Evolutionary conservation across 2,113 vertebrate genomes (phyloP), one percentile per base, ranked within the genome.

Genomic region (Sterrhoptilus dennistouni): DNA sequence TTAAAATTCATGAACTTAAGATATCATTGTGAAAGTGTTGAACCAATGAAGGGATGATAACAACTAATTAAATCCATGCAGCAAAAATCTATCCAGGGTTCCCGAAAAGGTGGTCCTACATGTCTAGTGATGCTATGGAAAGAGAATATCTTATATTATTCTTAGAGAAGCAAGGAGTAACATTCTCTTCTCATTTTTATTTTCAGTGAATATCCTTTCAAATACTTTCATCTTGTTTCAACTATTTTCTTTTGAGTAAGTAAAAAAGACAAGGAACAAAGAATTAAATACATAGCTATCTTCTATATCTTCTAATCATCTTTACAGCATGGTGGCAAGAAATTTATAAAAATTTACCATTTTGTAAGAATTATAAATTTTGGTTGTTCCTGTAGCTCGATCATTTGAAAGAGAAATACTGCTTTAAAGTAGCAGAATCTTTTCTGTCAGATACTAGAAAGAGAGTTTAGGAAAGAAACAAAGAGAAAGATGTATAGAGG

Each of bases 1-100:
- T 95, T 90, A 85, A 92, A 90, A 90, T 91, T 94, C 25, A 95
- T 92, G 45, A 83, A 60, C 28, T 83, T 65, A 65, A 88, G 50
- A 74, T 85, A 79, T 33, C 12, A 60, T 68, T 21, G 0, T 64
- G 50, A 52, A 79, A 80, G 19, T 60, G 24, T 79, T 68, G 70
- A 94, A 71, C 22, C 76, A 92, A 56, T 72, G 57, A 76, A 90
- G 19, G 31, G 35, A 33, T 78, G n/a, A 40, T 57, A 89, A 64
- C 4, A 91, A 57, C 13, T 90, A 80, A 76, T 86, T 77, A 89
- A 91, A 89, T n/a, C 36, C 38, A 77, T 47, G 19, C 8, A 76
- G 33, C 27, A 92, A 76, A 85, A 93, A 28, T 76, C 61, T 79
- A 50, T 53, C 23, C 53, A 88, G 36, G 63, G 49, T 25, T 85